A percentile compares a stretch with the other conserved stretches of the same genome.
These are phyloP conservation scores for Phytoseiulus persimilis DNA, from an alignment of 2,888 invertebrate species.

Conservation along the genomic window DNA sequence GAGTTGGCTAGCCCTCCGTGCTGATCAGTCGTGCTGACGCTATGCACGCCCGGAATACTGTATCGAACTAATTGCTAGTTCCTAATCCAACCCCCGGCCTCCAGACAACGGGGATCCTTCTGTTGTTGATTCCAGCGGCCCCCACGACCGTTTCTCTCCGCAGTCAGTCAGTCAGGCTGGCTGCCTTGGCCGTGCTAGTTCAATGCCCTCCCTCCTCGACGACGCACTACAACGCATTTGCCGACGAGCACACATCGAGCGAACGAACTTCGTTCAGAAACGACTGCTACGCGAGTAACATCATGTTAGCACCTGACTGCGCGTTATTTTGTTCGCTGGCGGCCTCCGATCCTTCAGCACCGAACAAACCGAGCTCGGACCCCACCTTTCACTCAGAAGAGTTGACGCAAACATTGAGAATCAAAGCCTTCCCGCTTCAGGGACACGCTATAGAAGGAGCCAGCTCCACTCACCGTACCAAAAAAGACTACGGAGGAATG, in stretches of 20 bases:
- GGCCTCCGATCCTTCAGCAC: neutral
- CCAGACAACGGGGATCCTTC: neutral
- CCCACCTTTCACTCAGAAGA: neutral
- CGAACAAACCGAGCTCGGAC: neutral
- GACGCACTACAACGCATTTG: slow-evolving; percentile 5
- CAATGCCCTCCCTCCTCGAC: neutral
- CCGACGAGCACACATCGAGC: neutral
- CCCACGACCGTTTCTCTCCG: neutral
- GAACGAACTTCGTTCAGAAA: neutral
- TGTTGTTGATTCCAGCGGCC: neutral
- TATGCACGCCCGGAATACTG: neutral
- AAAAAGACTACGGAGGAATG: too few species aligned
- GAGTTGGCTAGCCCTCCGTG: neutral
- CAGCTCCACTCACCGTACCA: too few species aligned
- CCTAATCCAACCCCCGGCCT: neutral
- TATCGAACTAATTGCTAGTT: neutral
- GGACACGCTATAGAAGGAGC: too few species aligned
- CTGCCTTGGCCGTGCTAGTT: neutral
- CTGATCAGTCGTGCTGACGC: neutral
- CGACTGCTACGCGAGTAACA: neutral
- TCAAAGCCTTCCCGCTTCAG: too few species aligned
- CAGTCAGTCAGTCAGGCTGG: neutral
- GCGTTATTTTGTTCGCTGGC: neutral
- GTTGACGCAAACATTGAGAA: neutral
- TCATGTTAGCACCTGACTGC: neutral